phyloP scores from a whole-genome alignment of 2,113 vertebrate species.

The Herpailurus yagouaroundi region DNA sequence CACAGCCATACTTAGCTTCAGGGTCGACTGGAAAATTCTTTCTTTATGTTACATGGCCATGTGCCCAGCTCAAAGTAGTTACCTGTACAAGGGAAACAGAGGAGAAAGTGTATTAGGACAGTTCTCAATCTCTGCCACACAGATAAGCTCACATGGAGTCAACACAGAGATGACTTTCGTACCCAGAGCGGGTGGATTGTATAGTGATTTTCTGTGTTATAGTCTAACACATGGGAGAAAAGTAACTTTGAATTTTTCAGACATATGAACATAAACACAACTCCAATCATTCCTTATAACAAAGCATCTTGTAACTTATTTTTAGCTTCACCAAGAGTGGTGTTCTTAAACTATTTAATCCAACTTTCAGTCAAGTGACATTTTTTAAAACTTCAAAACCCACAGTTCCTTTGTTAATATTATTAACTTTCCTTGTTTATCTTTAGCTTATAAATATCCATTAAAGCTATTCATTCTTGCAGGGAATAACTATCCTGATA shows the following conservation, averaged over 20 bases:
- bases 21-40: neutral
- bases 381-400: neutral
- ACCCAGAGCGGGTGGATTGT: neutral
- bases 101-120: neutral
- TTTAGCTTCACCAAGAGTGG: neutral
- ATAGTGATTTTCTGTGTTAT: neutral
- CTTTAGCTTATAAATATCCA: neutral
- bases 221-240: neutral
- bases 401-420: neutral
- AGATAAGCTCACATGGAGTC: neutral
- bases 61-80: neutral
- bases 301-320: neutral
- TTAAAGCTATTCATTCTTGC: neutral
- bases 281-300: neutral
- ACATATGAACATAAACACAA: neutral
- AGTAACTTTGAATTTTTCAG: neutral
- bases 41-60: neutral
- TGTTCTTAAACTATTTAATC: neutral
- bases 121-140: neutral
- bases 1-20: neutral
- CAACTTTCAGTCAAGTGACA: neutral
- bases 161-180: neutral
- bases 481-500: too few species aligned
- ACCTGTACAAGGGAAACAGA: neutral
- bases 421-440: conserved; percentile 4